Evolutionary conservation across 2,888 invertebrate genomes (phyloP), one percentile per base, ranked within the genome.

Genomic region (Tiliacea citrago): DNA sequence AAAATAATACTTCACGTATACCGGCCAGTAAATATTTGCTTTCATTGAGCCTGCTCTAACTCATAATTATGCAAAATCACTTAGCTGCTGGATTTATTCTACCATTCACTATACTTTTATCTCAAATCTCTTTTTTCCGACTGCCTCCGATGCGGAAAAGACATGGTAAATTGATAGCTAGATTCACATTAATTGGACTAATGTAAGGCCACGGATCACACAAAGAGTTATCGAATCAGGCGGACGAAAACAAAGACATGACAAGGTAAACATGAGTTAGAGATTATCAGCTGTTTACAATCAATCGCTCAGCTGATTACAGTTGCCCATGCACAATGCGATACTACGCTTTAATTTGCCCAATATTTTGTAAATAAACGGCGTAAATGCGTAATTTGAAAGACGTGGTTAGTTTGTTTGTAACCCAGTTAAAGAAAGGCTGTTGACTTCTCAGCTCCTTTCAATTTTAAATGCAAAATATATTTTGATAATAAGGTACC

Each of bases 211-310:
- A 62, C 39, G n/a, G n/a, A 66, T 53, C n/a, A 75, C 45, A 66
- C 42, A 60, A 70, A 68, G 18, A 42, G 66, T 83, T 21, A 71
- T 58, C 42, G 49, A 53, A 74, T 75, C 13, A 72, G 63, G 51
- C 57, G 65, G n/a, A 42, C 13, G 73, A 81, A 77, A 77, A 66
- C 45, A 57, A 58, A 80, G 61, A 67, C 68, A 39, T 57, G 53
- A 67, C 47, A 75, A 75, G 24, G 62, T 67, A 69, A 80, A 71
- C 39, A 60, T 12, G 53, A 63, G 10, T 57, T 29, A 55, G 13
- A 72, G 0, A 29, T 35, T 66, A 75, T 84, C 75, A 62, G 51
- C 63, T 51, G 53, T 73, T 70, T 71, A 80, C 58, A 55, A 66
- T 58, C 55, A 16, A 9, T 47, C 16, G 21, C 73, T 76, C 61